Conservation (phyloP, 2,888 invertebrate genomes). For the Monoplex corrugatus region DNA sequence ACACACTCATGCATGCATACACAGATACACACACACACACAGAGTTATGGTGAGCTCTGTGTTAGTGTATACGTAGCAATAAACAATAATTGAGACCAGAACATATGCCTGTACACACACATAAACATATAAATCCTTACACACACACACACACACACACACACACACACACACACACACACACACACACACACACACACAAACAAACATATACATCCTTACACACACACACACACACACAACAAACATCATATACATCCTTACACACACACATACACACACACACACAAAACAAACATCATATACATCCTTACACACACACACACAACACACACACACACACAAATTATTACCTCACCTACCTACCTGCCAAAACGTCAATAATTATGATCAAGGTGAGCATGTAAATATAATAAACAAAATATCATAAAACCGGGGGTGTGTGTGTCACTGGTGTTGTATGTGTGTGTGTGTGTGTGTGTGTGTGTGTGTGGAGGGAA, state of each 20-base stretch:
- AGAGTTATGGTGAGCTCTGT: not conserved
- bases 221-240: not conserved
- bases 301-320: not conserved
- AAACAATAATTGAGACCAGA: too few species aligned
- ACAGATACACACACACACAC: not conserved
- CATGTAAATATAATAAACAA: too few species aligned
- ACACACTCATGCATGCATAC: not conserved
- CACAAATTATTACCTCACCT: too few species aligned
- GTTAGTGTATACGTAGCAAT: not conserved
- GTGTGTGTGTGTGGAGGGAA: too few species aligned
- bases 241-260: not conserved
- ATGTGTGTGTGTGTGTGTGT: too few species aligned
- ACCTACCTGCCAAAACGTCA: too few species aligned
- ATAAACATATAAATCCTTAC: not conserved
- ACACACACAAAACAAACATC: not conserved
- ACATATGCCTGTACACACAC: not conserved
- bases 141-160: slow-evolving; percentile 10
- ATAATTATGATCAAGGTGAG: too few species aligned
- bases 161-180: not conserved
- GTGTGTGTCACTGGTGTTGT: too few species aligned
- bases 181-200: not conserved
- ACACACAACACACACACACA: slow-evolving; percentile 22
- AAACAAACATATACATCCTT: not conserved
- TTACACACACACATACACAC: not conserved
- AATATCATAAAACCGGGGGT: too few species aligned